A percentile compares a stretch with the other conserved stretches of the same genome.
These are phyloP conservation scores for Zosterops lateralis DNA, from an alignment of 2,113 vertebrate genomes.

Conservation along the genomic window DNA sequence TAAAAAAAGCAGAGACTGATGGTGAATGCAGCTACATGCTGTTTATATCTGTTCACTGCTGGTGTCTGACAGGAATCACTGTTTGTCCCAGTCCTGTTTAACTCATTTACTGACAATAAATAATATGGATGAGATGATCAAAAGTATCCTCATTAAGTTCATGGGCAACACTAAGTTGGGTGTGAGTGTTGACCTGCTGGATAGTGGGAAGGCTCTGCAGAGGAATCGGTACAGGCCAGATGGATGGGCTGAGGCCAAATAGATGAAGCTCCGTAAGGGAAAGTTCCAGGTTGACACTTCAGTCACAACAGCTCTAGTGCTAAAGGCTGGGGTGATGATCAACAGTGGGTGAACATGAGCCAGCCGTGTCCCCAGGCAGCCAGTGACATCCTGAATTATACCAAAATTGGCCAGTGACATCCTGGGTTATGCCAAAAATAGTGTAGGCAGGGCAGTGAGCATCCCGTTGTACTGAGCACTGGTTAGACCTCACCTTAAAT, in stretches of 20 bases:
- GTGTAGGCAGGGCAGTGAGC: too few relatives aligned
- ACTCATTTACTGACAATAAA: neutral
- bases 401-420: neutral
- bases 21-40: too few relatives aligned
- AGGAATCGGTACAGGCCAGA: neutral
- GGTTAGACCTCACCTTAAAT: neutral
- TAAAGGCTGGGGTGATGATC: neutral
- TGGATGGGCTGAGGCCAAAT: rapidly evolving
- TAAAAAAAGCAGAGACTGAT: neutral
- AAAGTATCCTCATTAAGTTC: neutral
- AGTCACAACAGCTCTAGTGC: neutral
- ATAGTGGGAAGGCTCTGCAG: neutral
- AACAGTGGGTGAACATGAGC: neutral
- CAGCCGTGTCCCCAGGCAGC: neutral
- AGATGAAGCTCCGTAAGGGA: neutral
- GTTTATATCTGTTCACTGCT: neutral
- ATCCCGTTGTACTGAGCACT: neutral
- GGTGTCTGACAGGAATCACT: neutral
- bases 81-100: neutral
- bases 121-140: neutral
- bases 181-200: neutral
- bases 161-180: neutral
- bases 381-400: neutral
- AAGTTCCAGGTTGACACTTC: neutral
- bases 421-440: neutral